phyloP scores from a whole-genome alignment of 2,113 vertebrate species.

The Malaclemys terrapin region DNA sequence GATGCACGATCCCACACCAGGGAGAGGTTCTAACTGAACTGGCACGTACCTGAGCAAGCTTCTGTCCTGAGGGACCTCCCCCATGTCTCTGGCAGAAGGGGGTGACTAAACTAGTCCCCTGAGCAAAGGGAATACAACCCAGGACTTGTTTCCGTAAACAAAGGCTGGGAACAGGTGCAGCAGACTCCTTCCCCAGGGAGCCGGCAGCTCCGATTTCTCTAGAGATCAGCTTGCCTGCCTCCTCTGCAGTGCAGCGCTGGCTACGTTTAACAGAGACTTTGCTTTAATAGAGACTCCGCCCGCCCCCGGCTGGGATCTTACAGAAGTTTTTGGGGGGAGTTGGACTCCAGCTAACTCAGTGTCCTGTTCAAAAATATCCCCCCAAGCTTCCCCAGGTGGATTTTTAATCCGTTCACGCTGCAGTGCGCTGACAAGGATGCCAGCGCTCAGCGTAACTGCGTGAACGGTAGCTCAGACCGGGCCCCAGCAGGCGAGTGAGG shows the following conservation, averaged over 20 bases:
- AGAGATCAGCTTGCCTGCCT: not conserved
- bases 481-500: not conserved
- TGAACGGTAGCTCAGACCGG: not conserved
- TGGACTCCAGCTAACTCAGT: not conserved
- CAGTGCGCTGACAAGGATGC: not conserved
- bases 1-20: not conserved
- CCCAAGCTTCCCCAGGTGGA: too few relatives aligned
- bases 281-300: too few relatives aligned
- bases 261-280: not conserved
- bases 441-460: not conserved
- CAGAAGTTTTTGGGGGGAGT: not conserved
- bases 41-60: not conserved
- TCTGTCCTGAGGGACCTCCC: not conserved
- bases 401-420: not conserved
- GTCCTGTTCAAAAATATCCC: not conserved
- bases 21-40: not conserved
- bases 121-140: not conserved
- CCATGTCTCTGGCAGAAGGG: too few relatives aligned
- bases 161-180: not conserved
- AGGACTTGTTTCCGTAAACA: not conserved
- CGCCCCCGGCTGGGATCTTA: not conserved
- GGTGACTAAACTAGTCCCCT: not conserved
- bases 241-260: too few relatives aligned
- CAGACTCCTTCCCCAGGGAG: not conserved
- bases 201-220: not conserved